Conservation (phyloP, 1,140 invertebrate species). For the Macrotrachela quadricornifera region DNA sequence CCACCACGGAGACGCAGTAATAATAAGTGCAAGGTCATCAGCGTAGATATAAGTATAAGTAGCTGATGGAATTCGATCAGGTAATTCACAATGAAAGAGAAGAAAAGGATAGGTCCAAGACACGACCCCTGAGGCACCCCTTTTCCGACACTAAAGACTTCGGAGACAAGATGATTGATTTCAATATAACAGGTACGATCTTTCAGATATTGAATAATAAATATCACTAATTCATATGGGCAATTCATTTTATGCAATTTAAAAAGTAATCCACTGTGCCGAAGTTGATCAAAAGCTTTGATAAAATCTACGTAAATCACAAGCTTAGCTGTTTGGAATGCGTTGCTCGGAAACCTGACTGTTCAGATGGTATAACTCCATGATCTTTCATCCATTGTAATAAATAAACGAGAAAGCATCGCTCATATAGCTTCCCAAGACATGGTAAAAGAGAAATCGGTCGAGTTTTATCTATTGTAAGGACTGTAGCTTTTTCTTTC, state of each 20-base stretch:
- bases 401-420: not conserved
- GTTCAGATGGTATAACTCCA: not conserved
- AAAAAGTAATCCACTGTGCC: constrained; percentile 7
- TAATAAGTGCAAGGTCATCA: no score
- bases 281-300: constrained; percentile 10
- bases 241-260: not conserved
- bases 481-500: no score
- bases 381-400: no score
- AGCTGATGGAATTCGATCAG: not conserved
- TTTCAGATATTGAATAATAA: constrained; percentile 2
- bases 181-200: constrained; percentile 2
- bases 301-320: constrained; percentile 7
- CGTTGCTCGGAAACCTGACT: not conserved
- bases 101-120: constrained; percentile 11
- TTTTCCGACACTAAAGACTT: not conserved
- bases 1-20: no score
- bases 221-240: no score
- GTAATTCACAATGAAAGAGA: not conserved
- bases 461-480: not conserved
- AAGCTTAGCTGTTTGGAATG: not conserved
- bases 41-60: no score
- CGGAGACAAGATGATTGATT: constrained; percentile 5
- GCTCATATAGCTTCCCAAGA: not conserved
- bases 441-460: not conserved
- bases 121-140: constrained; percentile 13